Percentiles rank a stretch among this genome's conserved stretches.
Evolutionary conservation across 2,797 vertebrate species (phyloP).

Genomic region (Hafferia zeledoni): DNA sequence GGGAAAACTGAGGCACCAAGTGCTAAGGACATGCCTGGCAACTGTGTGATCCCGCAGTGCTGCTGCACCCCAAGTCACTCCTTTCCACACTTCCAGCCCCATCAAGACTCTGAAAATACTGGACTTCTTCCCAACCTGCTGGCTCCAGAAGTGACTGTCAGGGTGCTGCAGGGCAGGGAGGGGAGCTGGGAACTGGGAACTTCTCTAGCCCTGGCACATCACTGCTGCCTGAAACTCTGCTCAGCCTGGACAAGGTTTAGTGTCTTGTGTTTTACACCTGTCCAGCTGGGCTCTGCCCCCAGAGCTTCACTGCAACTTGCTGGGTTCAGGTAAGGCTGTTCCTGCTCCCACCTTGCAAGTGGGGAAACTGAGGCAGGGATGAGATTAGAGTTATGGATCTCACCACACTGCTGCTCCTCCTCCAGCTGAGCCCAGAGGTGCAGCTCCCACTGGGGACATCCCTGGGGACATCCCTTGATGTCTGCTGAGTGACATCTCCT

Average conservation of each 20-base stretch:
- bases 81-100: rapidly evolving
- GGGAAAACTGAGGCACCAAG: not conserved
- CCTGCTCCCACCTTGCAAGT: not conserved
- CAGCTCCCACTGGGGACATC: not conserved
- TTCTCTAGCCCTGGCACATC: rapidly evolving
- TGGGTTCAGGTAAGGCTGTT: not conserved
- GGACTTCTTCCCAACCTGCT: not conserved
- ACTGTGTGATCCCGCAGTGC: rapidly evolving
- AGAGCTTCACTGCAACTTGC: rapidly evolving
- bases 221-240: not conserved
- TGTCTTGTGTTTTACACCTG: not conserved
- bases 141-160: not conserved
- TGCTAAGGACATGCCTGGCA: not conserved
- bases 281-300: rapidly evolving
- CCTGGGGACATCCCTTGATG: not conserved
- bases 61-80: not conserved
- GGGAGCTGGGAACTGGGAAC: not conserved
- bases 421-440: not conserved
- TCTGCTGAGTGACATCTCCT: not conserved
- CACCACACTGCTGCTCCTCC: not conserved
- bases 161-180: not conserved
- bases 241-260: not conserved
- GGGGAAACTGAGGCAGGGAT: not conserved
- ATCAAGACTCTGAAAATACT: not conserved
- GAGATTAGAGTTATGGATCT: not conserved